A percentile compares a stretch with the other conserved stretches of the same genome.
These are phyloP conservation scores for Neotoma lepida DNA, from an alignment of 2,113 vertebrate species.

Conservation along the genomic window DNA sequence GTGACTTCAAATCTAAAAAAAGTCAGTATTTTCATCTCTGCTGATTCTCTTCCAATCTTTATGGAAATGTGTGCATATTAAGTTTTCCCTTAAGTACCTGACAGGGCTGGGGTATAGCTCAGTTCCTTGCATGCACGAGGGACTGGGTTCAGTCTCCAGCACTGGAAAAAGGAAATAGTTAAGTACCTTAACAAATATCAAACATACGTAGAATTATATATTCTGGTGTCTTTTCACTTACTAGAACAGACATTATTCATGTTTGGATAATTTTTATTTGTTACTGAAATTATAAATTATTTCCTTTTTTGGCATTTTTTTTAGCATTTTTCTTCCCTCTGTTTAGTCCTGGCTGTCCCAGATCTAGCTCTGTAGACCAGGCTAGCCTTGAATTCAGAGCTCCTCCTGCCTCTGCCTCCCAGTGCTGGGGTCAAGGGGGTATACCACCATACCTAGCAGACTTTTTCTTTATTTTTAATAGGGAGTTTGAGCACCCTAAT, in stretches of 20 bases:
- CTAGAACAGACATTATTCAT: conserved; percentile 58
- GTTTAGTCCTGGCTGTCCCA: background rate
- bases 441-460: background rate
- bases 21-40: conserved; percentile 22
- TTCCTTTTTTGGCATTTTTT: background rate
- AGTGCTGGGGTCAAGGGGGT: background rate
- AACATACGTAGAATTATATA: conserved; percentile 44
- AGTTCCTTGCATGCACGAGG: background rate
- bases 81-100: conserved; percentile 38
- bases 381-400: background rate
- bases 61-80: background rate
- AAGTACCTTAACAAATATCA: background rate
- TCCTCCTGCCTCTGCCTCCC: background rate
- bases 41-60: conserved; percentile 18
- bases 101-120: background rate
- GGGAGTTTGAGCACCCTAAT: background rate
- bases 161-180: background rate
- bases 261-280: conserved; percentile 53
- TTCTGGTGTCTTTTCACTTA: conserved; percentile 53
- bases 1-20: conserved; percentile 63
- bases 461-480: background rate
- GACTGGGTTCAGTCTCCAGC: background rate
- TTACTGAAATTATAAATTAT: conserved; percentile 57
- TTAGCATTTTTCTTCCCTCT: background rate
- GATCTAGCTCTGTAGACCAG: background rate